phyloP scores from a whole-genome alignment of 2,888 invertebrate genomes.

The Cheilosia grossa region DNA sequence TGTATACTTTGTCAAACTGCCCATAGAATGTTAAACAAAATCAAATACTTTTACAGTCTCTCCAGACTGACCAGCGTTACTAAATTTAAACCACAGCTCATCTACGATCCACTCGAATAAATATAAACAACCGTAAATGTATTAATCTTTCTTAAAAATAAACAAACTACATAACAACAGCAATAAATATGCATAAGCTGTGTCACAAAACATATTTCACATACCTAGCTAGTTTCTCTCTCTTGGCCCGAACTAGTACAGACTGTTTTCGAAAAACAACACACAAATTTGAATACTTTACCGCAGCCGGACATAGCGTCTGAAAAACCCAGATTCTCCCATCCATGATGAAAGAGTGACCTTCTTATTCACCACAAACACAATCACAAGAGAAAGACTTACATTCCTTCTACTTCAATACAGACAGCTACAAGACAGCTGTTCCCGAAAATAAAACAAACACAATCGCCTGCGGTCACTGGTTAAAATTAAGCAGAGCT shows the following conservation, averaged over 20 bases:
- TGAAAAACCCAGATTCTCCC: slow-evolving; percentile 55
- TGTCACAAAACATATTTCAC: slow-evolving; percentile 9
- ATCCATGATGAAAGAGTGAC: slow-evolving; percentile 41
- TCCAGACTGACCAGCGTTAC: not conserved
- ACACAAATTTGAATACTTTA: slow-evolving; percentile 41
- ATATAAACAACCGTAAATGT: not conserved
- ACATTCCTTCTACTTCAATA: slow-evolving; percentile 20
- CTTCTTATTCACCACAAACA: slow-evolving; percentile 16
- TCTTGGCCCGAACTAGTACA: slow-evolving; percentile 37
- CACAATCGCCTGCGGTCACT: slow-evolving; percentile 7
- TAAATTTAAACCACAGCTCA: not conserved
- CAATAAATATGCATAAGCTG: slow-evolving; percentile 23
- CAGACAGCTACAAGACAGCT: slow-evolving; percentile 18
- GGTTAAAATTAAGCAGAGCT: slow-evolving; percentile 6
- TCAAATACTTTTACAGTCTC: not conserved
- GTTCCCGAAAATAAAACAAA: slow-evolving; percentile 15
- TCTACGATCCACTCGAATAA: not conserved
- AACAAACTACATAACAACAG: slow-evolving; percentile 10
- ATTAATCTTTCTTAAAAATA: not conserved
- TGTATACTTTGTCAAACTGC: too few relatives aligned
- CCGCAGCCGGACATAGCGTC: slow-evolving; percentile 41
- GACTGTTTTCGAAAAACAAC: slow-evolving; percentile 4
- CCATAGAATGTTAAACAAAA: too few relatives aligned
- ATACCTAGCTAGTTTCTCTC: slow-evolving; percentile 20
- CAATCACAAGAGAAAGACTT: slow-evolving; percentile 19